phyloP scores from a whole-genome alignment of 2,113 vertebrate species.

The Agapornis roseicollis region DNA sequence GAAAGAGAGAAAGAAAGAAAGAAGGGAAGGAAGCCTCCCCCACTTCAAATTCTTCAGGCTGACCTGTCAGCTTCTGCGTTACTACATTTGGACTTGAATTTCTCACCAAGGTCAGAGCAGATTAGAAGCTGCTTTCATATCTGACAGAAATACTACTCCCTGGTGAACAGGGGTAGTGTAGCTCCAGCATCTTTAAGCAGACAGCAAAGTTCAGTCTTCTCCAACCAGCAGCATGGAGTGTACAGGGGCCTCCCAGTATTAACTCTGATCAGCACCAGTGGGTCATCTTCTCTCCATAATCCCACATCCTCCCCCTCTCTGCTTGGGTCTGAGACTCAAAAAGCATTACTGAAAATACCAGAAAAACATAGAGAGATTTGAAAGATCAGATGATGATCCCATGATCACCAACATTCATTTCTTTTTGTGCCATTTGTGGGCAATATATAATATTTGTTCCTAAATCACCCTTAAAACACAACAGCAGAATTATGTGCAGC shows the following conservation, averaged over 20 bases:
- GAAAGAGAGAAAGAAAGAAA: background rate
- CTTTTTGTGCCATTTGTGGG: background rate
- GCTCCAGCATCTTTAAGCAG: background rate
- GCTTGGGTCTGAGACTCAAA: background rate
- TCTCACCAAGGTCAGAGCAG: conserved; percentile 61
- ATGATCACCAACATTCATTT: background rate
- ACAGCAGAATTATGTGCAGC: conserved; percentile 26
- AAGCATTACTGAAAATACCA: background rate
- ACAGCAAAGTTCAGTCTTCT: conserved; percentile 10
- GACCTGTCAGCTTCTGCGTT: conserved; percentile 54
- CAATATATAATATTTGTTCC: background rate
- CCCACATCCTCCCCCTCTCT: background rate
- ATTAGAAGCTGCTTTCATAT: conserved; percentile 54
- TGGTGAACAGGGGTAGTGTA: background rate
- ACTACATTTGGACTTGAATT: conserved; percentile 70
- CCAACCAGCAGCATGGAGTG: background rate
- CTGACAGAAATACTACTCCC: conserved; percentile 55
- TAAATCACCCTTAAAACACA: conserved; percentile 9
- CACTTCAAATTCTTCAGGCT: conserved; percentile 57
- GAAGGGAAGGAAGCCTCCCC: conserved; percentile 3
- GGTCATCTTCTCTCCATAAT: background rate
- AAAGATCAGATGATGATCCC: conserved; percentile 1
- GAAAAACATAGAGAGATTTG: background rate
- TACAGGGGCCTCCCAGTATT: background rate
- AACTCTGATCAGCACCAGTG: background rate